These are phyloP conservation scores for Dipodomys spectabilis DNA, from an alignment of 2,113 vertebrate species.

Conservation along the genomic window DNA sequence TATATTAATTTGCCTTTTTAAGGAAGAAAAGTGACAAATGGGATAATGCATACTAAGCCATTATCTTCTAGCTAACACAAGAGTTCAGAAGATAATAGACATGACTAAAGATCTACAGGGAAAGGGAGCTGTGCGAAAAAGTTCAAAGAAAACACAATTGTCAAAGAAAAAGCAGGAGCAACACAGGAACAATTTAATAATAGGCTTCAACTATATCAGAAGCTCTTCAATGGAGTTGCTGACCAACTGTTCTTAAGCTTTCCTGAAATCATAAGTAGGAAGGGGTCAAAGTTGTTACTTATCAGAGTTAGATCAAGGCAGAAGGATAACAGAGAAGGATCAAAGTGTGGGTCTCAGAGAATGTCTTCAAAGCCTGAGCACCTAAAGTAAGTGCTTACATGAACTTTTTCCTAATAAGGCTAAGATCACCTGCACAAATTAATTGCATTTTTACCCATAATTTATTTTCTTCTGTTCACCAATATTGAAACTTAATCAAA, in stretches of 20 bases:
- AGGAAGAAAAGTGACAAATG: background rate
- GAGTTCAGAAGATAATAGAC: slow-evolving; percentile 7
- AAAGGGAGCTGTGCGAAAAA: background rate
- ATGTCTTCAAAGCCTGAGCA: background rate
- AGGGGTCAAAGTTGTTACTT: slow-evolving; percentile 22
- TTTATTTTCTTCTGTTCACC: background rate
- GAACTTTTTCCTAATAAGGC: background rate
- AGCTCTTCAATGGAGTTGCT: background rate
- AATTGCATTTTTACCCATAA: background rate
- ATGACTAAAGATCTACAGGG: slow-evolving; percentile 22
- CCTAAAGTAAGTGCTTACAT: background rate
- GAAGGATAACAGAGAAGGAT: background rate
- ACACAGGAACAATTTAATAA: slow-evolving; percentile 35
- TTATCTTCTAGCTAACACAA: background rate
- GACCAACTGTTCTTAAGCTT: slow-evolving; percentile 36
- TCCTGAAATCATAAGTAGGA: slow-evolving; percentile 35
- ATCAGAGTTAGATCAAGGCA: slow-evolving; percentile 31
- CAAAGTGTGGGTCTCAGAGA: background rate
- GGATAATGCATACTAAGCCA: background rate
- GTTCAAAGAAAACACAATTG: slow-evolving; percentile 23
- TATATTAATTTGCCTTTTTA: background rate
- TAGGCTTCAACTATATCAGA: background rate
- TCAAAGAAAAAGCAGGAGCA: background rate
- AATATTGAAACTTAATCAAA: slow-evolving; percentile 3
- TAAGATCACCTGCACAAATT: background rate